phyloP scores from a whole-genome alignment of 2,113 vertebrate genomes.

The Odontesthes bonariensis region DNA sequence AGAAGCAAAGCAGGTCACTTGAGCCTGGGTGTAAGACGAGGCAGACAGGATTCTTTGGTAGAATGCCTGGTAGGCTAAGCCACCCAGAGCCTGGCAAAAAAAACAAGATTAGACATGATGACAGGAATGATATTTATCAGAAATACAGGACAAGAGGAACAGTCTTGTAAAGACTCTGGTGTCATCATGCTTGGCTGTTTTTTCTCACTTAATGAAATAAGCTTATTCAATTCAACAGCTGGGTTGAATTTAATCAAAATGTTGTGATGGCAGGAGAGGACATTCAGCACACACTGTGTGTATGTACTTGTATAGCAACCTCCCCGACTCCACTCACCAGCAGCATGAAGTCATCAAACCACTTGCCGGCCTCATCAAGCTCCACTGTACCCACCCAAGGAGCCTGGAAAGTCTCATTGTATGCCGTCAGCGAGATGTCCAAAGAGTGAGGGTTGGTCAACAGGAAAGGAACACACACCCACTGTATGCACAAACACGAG shows the following conservation, averaged over 20 bases:
- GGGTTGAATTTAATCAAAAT: not conserved
- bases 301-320: accelerated
- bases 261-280: not conserved
- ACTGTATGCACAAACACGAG: slow-evolving; percentile 66
- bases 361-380: slow-evolving; percentile 70
- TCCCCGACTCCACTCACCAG: slow-evolving; percentile 67
- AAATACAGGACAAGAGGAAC: not conserved
- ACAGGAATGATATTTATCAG: slow-evolving; percentile 21
- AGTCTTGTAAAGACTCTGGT: not conserved
- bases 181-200: slow-evolving; percentile 14
- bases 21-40: slow-evolving; percentile 82
- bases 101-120: slow-evolving; percentile 30
- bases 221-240: not conserved
- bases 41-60: slow-evolving; percentile 86
- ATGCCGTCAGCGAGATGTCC: slow-evolving; percentile 77
- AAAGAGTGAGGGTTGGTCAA: slow-evolving; percentile 76
- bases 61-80: slow-evolving; percentile 87
- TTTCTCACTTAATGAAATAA: slow-evolving; percentile 11
- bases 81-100: slow-evolving; percentile 82
- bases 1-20: slow-evolving; percentile 83
- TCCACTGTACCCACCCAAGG: slow-evolving; percentile 79
- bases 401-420: slow-evolving; percentile 75
- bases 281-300: not conserved
- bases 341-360: slow-evolving; percentile 81
- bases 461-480: slow-evolving; percentile 79